Base-by-base conservation (phyloP, 2,797 vertebrate species). In the Chrysolophus pictus region DNA sequence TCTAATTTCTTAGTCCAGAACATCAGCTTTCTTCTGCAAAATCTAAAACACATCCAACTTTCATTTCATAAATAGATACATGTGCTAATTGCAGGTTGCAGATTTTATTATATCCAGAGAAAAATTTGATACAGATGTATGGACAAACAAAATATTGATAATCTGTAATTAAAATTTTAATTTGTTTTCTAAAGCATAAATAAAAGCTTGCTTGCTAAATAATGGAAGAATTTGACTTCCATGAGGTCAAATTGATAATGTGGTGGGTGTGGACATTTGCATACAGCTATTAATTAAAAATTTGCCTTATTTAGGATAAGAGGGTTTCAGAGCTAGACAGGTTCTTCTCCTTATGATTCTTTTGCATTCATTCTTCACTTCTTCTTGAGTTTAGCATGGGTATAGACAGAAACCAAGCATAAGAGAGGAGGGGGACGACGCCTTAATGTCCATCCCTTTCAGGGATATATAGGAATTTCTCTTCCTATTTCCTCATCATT, bases 241-340 rank as follows among this genome's bases (percentile, higher is more conserved):
- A 49, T 92, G 26, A 21, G 69, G 28, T 91, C 26, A 90, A 74
- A 85, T 77, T 89, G 80, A 68, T 74, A 83, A 64, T 60, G 65
- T 41, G 12, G 14, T 58, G 17, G 19, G 11, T 60, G 17, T 46
- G 24, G 55, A 39, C 5, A 73, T 87, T 93, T 89, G 29, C 58
- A 67, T 87, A 8, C 16, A 93, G 69, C 82, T 88, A 2, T 68
- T 87, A 85, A 91, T 85, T 85, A 92, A 88, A 92, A 87, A 41
- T 93, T 41, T 80, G 19, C 44, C 64, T 72, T 79, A 77, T 80
- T 83, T 80, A 85, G 12, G n/a, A 77, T 92, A 91, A 94, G 62
- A 91, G 39, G 23, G 37, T 9, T 75, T 86, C 33, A 75, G 37
- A 33, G 26, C 21, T 69, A 46, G 23, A 24, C 5, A 81, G 14